phyloP scores from a whole-genome alignment of 2,888 invertebrate genomes.

The Melipona bicolor region DNA sequence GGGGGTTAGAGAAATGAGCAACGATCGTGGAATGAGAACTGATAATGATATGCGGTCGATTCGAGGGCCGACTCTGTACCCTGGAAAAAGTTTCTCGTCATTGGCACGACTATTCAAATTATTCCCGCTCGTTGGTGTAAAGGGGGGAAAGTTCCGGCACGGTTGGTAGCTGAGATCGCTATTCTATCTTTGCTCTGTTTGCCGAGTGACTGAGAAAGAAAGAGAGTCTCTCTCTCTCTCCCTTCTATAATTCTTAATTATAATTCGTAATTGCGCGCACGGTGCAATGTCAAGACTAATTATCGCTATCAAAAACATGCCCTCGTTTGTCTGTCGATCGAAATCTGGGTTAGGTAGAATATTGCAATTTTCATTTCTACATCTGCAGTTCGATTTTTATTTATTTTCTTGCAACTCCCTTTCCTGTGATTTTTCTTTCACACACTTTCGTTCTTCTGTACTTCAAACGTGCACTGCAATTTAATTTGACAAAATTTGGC shows the following conservation, averaged over 20 bases:
- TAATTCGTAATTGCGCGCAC: background rate
- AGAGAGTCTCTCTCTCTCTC: too few relatives aligned
- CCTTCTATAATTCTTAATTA: too few relatives aligned
- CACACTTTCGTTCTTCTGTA: too few relatives aligned
- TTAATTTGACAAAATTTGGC: too few relatives aligned
- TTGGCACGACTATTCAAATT: constrained; percentile 67
- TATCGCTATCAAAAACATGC: background rate
- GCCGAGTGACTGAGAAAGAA: background rate
- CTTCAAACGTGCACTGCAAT: too few relatives aligned
- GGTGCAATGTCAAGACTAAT: background rate
- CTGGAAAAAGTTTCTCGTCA: constrained; percentile 68
- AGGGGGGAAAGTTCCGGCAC: constrained; percentile 46
- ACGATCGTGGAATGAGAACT: constrained; percentile 44
- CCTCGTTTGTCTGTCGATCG: too few relatives aligned
- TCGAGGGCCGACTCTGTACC: constrained; percentile 35
- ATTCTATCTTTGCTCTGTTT: constrained; percentile 33
- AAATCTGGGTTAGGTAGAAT: too few relatives aligned
- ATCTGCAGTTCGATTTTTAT: too few relatives aligned
- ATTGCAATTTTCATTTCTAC: too few relatives aligned
- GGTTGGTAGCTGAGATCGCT: constrained; percentile 32
- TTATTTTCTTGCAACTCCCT: too few relatives aligned
- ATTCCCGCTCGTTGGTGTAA: constrained; percentile 45
- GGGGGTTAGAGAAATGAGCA: background rate
- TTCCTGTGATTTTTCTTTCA: too few relatives aligned
- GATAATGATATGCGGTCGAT: constrained; percentile 68